Evolutionary conservation across 1,140 invertebrate species (phyloP).

Genomic region (Cotesia typhae): DNA sequence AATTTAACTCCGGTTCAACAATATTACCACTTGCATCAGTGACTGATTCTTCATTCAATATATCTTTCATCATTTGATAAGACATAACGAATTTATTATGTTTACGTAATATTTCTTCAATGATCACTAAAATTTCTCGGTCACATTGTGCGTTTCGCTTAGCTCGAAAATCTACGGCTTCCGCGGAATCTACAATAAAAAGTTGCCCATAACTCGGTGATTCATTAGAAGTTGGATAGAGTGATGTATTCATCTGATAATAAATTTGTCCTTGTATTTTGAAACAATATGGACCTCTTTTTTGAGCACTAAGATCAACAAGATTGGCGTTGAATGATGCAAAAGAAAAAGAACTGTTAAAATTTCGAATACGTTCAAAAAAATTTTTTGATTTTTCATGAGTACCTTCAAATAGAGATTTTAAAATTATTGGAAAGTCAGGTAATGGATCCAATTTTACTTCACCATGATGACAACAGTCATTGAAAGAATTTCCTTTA

Average conservation of each 20-base stretch:
- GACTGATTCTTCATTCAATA: neutral
- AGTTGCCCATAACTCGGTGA: conserved; percentile 19
- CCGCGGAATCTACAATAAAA: conserved; percentile 19
- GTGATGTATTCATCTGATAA: conserved; percentile 11
- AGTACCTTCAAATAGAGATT: conserved; percentile 25
- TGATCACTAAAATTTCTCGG: neutral
- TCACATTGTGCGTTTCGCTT: neutral
- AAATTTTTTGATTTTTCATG: conserved; percentile 18
- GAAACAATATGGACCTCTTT: conserved; percentile 18
- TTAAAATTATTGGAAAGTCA: neutral
- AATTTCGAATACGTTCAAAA: conserved; percentile 29
- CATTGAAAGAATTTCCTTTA: conserved; percentile 22
- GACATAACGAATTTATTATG: conserved; percentile 21
- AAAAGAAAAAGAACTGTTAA: conserved; percentile 25
- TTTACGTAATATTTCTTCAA: conserved; percentile 15
- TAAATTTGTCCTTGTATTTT: conserved; percentile 28
- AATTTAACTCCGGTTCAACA: conserved; percentile 25
- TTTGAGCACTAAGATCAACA: conserved; percentile 11
- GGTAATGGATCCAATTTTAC: conserved; percentile 11
- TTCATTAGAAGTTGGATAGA: neutral
- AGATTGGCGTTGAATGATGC: conserved; percentile 33
- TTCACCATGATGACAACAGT: conserved; percentile 32
- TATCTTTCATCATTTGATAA: conserved; percentile 26
- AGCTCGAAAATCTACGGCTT: conserved; percentile 1
- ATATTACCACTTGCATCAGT: neutral